Base-by-base conservation (phyloP, 2,888 invertebrate species). In the Dicyrtoma fusca region DNA sequence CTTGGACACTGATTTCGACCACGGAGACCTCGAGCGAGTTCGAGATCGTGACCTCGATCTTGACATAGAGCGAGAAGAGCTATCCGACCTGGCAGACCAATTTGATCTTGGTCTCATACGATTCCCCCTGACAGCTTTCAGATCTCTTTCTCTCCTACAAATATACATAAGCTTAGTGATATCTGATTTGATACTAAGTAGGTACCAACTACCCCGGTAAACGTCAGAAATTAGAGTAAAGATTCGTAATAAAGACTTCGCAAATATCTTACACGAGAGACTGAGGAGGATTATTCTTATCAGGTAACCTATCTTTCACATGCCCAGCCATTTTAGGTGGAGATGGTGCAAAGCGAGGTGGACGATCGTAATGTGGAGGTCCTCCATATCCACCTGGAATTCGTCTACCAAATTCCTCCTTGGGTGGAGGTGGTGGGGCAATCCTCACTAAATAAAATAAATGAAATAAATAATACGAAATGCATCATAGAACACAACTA, bases 21-120 rank as follows among this genome's bases (percentile, higher is more conserved):
- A 65, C 34, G 68, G 47, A 6, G 73, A 73, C 42, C 69, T 49
- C 25, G 71, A 68, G 17, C 71, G 17, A 69, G 83, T 82, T 72
- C 82, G 80, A 61, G 84, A 83, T 69, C 84, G 83, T 63, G 84
- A 83, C 78, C 84, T 83, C 75, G 85, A 84, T 76, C 84, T 83
- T 75, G 86, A 85, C 34, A 63, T 45, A 49, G 85, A 84, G 75
- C 84, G 84, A 80, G 86, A 74, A 80, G 86, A 61, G 61, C 83
- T 65, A 1, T 49, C 69, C n/a, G 68, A 71, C 53, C 71, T 62
- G 1, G 23, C 21, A n/a, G 71, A 69, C 74, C 74, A 69, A 55
- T 57, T 68, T 10, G 71, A 63, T 55, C 71, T 53, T 44, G 44
- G 34, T 62, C 70, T 19, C 49, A 62, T 62, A 17, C 66, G 59